phyloP scores from a whole-genome alignment of 2,797 vertebrate species.

The Lepilemur septentrionalis region DNA sequence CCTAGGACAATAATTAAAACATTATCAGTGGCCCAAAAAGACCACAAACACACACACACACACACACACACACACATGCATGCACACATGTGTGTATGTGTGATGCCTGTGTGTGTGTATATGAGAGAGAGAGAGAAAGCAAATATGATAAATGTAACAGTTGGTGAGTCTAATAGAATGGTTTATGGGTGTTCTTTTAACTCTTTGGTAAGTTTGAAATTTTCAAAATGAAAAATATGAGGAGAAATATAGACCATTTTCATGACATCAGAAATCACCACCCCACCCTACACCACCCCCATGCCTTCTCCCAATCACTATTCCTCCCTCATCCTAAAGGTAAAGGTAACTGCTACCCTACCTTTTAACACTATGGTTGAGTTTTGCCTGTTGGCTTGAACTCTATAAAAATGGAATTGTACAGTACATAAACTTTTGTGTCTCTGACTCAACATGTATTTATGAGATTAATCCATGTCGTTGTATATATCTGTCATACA shows the following conservation, averaged over 20 bases:
- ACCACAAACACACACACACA: neutral
- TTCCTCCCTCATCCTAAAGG: neutral
- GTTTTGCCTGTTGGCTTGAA: neutral
- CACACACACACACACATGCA: neutral
- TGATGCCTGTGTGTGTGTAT: no score
- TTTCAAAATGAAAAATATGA: neutral
- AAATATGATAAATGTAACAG: neutral
- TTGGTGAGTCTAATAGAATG: neutral
- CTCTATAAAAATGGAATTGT: neutral
- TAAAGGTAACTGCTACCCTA: neutral
- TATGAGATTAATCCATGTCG: neutral
- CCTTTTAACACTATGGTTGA: neutral
- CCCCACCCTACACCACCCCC: no score
- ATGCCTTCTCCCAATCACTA: neutral
- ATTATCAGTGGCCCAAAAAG: neutral
- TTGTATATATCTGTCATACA: neutral
- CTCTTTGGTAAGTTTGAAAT: neutral
- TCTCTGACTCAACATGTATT: neutral
- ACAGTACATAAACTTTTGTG: neutral
- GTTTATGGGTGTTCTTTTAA: slow-evolving; percentile 6
- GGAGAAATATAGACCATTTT: neutral
- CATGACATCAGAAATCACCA: neutral
- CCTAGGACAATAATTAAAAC: slow-evolving; percentile 40
- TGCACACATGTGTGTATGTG: neutral
- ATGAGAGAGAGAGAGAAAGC: neutral